Base-by-base conservation (phyloP, 2,113 vertebrate genomes). In the Australoheros scitulus region DNA sequence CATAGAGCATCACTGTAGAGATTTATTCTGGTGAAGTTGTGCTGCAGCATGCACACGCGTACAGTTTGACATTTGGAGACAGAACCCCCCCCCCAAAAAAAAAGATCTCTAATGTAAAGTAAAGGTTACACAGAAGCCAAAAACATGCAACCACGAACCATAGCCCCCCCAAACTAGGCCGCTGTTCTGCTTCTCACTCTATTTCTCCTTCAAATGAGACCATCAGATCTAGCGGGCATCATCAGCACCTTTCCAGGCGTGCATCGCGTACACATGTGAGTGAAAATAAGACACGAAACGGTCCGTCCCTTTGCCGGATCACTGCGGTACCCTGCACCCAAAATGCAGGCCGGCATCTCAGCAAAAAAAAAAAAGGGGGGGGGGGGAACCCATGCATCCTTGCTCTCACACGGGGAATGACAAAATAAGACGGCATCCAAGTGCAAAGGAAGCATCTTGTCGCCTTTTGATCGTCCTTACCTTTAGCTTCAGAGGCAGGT, bases 291-390 rank as follows among this genome's bases (percentile, higher is more conserved):
- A 82, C 79, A 72, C 32, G 87, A 90, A 86, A 81, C 81, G 79
- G 76, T 83, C 88, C 88, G 63, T 84, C 60, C 83, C 34, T 61
- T 79, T 84, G 11, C 82, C 77, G 88, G 90, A 94, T 92, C 92
- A 96, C 95, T 96, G 95, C 95, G 91, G 94, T 93, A 93, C 90
- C 91, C 84, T 89, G 91, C 87, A 93, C 84, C 92, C 92, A 91
- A 88, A 36, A 89, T 83, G 87, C 92, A 95, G 95, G 94, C 92
- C 94, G 90, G 91, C 85, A 81, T 89, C 77, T 61, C 92, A 87
- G 89, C 91, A 80, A 56, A 68, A 64, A 34, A 79, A 79, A 34
- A 65, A 87, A 65, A n/a, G 50, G 18, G 15, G 0, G 50, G 65
- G 17, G 18, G 74, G 80, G 88, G 72, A 63, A 29, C 61, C 79